phyloP scores from a whole-genome alignment of 2,113 vertebrate species.

The Clinocottus analis region DNA sequence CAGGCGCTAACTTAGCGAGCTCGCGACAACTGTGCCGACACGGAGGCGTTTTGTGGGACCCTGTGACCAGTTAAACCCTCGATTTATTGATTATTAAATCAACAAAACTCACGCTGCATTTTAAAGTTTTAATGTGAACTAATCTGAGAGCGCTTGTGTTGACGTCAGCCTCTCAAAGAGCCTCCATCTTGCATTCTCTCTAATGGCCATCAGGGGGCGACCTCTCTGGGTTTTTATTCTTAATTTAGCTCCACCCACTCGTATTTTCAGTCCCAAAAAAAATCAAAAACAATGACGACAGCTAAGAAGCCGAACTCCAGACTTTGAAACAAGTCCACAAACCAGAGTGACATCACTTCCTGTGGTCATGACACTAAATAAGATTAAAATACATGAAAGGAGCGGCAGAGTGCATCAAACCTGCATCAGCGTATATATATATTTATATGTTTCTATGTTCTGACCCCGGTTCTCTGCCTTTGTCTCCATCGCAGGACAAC shows the following conservation, averaged over 20 bases:
- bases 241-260: no score
- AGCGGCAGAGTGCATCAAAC: neutral
- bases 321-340: neutral
- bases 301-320: neutral
- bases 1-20: neutral
- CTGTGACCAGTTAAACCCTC: no score
- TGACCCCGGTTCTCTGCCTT: neutral
- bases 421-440: neutral
- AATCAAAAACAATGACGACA: neutral
- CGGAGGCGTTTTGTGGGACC: neutral
- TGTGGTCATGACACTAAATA: neutral
- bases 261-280: neutral
- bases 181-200: neutral
- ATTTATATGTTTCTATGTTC: neutral
- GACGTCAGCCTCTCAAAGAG: neutral
- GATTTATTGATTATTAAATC: no score
- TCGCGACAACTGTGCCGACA: neutral
- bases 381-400: neutral
- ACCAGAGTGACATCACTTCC: neutral
- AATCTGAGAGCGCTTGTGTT: neutral
- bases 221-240: neutral
- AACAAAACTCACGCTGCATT: neutral
- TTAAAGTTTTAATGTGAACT: neutral
- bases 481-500: conserved; percentile 85
- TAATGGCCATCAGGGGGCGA: neutral